Evolutionary conservation across 2,888 invertebrate species (phyloP), one percentile per base, ranked within the genome.

Genomic region (Cerastoderma edule): DNA sequence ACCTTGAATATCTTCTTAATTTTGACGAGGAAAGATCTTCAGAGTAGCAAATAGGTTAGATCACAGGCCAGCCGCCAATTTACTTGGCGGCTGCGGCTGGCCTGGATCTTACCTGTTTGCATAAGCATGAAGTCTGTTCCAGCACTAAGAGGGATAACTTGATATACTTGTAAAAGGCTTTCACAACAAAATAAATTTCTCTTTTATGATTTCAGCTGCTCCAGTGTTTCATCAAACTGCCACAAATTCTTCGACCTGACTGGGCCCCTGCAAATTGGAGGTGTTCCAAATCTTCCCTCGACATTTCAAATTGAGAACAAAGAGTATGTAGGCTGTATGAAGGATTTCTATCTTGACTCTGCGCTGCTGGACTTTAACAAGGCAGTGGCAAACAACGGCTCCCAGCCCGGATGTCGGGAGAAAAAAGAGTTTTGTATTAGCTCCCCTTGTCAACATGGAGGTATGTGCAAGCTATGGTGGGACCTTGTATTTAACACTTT

Each of bases 241-340:
- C 93, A 94, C 83, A 92, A 98, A 73, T 97, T 98, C 90, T 93
- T 99, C 44, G 99, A 99, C 92, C 93, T 99, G 46, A 98, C 98
- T 0, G 91, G 97, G 0, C 98, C 98, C 16, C 93, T 98, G 30
- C 97, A 98, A 92, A 93, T 99, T 8, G 99, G 99, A 0, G 98
- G 98, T 0, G 93, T 99, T 0, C 98, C 98, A 0, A 83, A 83
- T n/a, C 74, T 89, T 16, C 89, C 89, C 0, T 84, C 88, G 16
- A 83, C 80, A 33, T 89, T 89, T 78, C 90, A 90, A 82, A 83
- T 93, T 28, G 87, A 89, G 56, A 91, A 91, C 74, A 91, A 89
- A 35, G 96, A 97, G 90, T 99, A 96, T 90, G 94, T 96, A 0
- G 99, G 99, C 0, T 99, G 99, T 93, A 97, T 99, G 84, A 95